phyloP scores from a whole-genome alignment of 2,797 vertebrate species.

The Erethizon dorsatum region DNA sequence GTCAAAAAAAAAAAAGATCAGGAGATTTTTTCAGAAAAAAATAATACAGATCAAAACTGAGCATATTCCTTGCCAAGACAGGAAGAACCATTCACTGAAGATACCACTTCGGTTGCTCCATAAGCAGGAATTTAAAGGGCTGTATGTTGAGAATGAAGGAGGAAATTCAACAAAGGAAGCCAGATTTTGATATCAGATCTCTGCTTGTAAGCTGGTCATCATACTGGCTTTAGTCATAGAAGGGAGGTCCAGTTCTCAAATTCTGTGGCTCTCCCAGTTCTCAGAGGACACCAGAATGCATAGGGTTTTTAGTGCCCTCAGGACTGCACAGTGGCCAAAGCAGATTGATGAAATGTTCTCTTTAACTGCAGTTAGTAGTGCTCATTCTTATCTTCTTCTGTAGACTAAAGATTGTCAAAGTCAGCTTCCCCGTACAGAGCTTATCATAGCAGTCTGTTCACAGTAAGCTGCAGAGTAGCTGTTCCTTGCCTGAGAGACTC shows the following conservation, averaged over 20 bases:
- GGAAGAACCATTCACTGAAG: not conserved
- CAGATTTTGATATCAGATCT: not conserved
- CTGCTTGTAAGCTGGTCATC: not conserved
- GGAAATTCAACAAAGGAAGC: not conserved
- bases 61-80: not conserved
- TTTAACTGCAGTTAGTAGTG: not conserved
- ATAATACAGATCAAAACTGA: not conserved
- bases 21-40: not conserved
- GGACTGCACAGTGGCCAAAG: not conserved
- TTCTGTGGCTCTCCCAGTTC: not conserved
- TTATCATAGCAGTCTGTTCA: not conserved
- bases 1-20: not conserved
- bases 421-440: not conserved
- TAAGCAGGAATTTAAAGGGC: not conserved
- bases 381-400: not conserved
- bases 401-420: not conserved
- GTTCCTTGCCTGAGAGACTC: not conserved
- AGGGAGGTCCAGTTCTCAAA: not conserved
- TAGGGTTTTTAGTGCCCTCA: not conserved
- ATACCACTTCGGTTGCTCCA: not conserved
- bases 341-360: not conserved
- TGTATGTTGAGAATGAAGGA: not conserved
- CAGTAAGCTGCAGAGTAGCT: not conserved
- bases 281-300: not conserved
- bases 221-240: not conserved